Conservation (phyloP, 2,888 invertebrate species). For the Amphipyra berbera region DNA sequence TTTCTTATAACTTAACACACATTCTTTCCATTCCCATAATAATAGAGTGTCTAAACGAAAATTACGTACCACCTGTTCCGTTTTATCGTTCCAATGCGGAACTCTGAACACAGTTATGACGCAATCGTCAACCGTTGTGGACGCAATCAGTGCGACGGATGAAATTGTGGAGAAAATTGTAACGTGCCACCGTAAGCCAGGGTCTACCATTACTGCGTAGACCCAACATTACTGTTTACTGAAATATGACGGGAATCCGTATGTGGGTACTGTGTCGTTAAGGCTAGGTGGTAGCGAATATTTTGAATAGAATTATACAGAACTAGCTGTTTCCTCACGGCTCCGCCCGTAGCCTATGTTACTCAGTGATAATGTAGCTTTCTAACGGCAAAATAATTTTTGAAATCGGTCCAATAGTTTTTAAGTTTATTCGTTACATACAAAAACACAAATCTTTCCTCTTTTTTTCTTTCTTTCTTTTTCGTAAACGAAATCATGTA, state of each 20-base stretch:
- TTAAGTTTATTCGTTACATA: too few relatives aligned
- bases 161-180: conserved; percentile 88
- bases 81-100: conserved; percentile 53
- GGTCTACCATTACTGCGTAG: conserved; percentile 14
- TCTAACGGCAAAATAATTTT: too few relatives aligned
- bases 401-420: too few relatives aligned
- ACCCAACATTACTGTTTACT: conserved; percentile 70
- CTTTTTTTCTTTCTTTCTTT: too few relatives aligned
- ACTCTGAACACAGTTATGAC: conserved; percentile 56
- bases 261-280: conserved; percentile 32
- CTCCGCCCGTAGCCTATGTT: too few relatives aligned
- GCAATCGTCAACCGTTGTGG: conserved; percentile 59
- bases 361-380: too few relatives aligned
- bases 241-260: conserved; percentile 66
- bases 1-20: too few relatives aligned
- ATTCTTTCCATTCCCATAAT: conserved; percentile 15
- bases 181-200: conserved; percentile 47
- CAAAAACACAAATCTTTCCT: too few relatives aligned
- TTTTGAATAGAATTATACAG: too few relatives aligned
- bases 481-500: too few relatives aligned
- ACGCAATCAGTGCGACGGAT: conserved; percentile 63
- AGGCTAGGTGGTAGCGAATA: conserved; percentile 12
- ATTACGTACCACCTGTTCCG: conserved; percentile 22
- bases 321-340: too few relatives aligned
- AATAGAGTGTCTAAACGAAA: conserved; percentile 24